Percentiles rank a stretch among this genome's conserved stretches.
These are phyloP conservation scores for Gallirallus australis DNA, from an alignment of 2,797 vertebrate genomes.

Conservation along the genomic window DNA sequence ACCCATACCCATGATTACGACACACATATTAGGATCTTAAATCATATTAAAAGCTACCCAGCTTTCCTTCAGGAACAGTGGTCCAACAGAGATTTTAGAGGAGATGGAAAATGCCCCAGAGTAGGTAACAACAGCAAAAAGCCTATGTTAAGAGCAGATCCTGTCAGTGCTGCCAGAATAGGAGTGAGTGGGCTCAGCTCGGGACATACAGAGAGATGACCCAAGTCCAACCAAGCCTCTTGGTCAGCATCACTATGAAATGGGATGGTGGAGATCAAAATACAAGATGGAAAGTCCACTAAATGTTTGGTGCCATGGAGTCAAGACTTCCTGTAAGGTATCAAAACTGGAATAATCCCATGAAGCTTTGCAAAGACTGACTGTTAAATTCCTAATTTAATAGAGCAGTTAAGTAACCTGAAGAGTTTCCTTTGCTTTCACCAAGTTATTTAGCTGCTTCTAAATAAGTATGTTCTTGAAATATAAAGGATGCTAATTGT, in stretches of 20 bases:
- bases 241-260: neutral
- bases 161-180: neutral
- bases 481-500: neutral
- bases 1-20: neutral
- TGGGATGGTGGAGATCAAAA: neutral
- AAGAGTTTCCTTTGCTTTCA: neutral
- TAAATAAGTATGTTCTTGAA: neutral
- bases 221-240: neutral
- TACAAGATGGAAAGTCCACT: neutral
- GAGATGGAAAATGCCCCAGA: neutral
- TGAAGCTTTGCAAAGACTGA: neutral
- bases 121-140: neutral
- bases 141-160: neutral
- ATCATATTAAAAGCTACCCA: neutral
- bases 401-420: neutral
- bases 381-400: neutral
- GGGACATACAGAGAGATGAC: accelerated
- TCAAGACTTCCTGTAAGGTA: neutral
- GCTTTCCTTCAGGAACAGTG: neutral
- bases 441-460: neutral
- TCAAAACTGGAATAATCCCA: neutral
- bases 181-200: neutral
- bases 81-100: neutral
- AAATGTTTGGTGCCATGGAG: neutral
- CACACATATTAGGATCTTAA: neutral